Evolutionary conservation across 2,797 vertebrate genomes (phyloP).

Genomic region (Pteronotus mesoamericanus): DNA sequence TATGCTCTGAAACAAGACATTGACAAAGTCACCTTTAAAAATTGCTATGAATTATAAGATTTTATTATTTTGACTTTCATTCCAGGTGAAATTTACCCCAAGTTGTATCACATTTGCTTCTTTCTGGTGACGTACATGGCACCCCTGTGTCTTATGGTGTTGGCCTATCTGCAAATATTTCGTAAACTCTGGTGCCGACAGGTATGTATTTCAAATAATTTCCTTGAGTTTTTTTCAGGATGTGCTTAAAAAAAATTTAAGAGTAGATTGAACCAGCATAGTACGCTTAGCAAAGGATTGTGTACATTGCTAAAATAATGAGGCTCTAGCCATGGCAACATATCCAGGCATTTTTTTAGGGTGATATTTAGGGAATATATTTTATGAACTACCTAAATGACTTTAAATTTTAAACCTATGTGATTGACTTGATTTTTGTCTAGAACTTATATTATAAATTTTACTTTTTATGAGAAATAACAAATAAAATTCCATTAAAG

Average conservation of each 20-base stretch:
- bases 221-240: background rate
- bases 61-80: constrained; percentile 62
- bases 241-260: background rate
- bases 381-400: background rate
- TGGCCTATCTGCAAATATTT: constrained; percentile 98
- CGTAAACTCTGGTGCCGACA: constrained; percentile 97
- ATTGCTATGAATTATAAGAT: background rate
- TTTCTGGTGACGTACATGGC: constrained; percentile 97
- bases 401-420: background rate
- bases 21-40: background rate
- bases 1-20: background rate
- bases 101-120: constrained; percentile 96
- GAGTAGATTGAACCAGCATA: background rate
- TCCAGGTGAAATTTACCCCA: constrained; percentile 95
- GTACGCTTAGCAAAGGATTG: background rate
- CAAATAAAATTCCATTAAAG: background rate
- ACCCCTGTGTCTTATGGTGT: constrained; percentile 95
- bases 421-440: constrained; percentile 18
- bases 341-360: background rate
- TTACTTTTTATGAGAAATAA: constrained; percentile 19
- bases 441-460: background rate
- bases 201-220: constrained; percentile 81
- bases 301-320: background rate
- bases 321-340: background rate
- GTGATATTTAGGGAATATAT: background rate